Evolutionary conservation across 2,113 vertebrate species (phyloP).

Genomic region (Notothenia rossii): DNA sequence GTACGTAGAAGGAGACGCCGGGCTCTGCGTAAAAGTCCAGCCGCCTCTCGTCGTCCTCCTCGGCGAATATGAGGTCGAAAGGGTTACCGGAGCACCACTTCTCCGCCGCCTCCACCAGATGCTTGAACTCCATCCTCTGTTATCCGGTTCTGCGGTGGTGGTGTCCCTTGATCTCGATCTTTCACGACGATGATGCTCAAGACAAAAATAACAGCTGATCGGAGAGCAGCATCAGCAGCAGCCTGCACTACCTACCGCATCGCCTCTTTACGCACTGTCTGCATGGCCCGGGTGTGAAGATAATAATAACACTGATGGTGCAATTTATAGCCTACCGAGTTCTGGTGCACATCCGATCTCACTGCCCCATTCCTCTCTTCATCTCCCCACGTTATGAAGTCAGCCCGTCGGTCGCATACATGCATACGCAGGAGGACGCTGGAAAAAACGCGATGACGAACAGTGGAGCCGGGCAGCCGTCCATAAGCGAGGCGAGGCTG

Average conservation of each 20-base stretch:
- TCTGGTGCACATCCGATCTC: slow-evolving; percentile 58
- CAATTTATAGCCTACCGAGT: slow-evolving; percentile 56
- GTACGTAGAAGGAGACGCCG: slow-evolving; percentile 96
- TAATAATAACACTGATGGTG: slow-evolving; percentile 49
- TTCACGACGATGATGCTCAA: slow-evolving; percentile 79
- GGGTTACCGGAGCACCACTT: slow-evolving; percentile 96
- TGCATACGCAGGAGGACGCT: slow-evolving; percentile 76
- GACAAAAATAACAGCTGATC: slow-evolving; percentile 76
- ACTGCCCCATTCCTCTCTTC: slow-evolving; percentile 72
- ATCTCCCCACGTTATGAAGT: slow-evolving; percentile 78
- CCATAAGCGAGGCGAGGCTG: slow-evolving; percentile 46
- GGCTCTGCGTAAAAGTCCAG: slow-evolving; percentile 98
- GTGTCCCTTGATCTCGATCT: slow-evolving; percentile 62
- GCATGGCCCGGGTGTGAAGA: slow-evolving; percentile 65
- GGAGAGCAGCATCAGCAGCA: slow-evolving; percentile 74
- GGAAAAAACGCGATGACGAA: slow-evolving; percentile 81
- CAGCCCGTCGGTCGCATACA: slow-evolving; percentile 74
- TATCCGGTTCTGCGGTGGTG: slow-evolving; percentile 59
- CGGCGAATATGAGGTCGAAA: slow-evolving; percentile 96
- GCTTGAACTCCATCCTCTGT: slow-evolving; percentile 93
- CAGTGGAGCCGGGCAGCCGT: slow-evolving; percentile 65
- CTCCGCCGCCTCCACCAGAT: slow-evolving; percentile 95
- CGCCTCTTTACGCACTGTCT: slow-evolving; percentile 65
- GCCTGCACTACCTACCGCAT: slow-evolving; percentile 74
- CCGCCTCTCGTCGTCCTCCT: slow-evolving; percentile 93